phyloP scores from a whole-genome alignment of 2,113 vertebrate species.

The Rhagologus leucostigma region DNA sequence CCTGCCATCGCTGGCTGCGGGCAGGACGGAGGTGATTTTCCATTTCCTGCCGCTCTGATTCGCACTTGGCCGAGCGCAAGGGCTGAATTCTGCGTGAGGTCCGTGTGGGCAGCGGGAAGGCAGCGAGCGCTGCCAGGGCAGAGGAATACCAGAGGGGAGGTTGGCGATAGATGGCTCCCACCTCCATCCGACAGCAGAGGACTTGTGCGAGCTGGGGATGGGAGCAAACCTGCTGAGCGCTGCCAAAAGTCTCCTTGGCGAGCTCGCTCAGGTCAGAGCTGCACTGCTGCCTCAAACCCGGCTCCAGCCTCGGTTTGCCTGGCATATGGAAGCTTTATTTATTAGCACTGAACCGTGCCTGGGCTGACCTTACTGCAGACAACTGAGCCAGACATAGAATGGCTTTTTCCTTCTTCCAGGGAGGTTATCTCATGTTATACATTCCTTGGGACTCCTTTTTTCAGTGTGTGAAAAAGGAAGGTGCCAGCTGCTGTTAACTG shows the following conservation, averaged over 20 bases:
- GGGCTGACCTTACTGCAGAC: neutral
- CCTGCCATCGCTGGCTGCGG: neutral
- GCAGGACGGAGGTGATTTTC: neutral
- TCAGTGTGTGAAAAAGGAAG: neutral
- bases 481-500: neutral
- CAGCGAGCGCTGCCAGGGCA: neutral
- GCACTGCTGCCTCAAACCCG: neutral
- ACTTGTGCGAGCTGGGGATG: neutral
- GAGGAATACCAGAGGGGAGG: neutral
- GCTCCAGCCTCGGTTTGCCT: neutral
- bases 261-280: neutral
- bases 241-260: slow-evolving; percentile 8
- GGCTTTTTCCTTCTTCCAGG: neutral
- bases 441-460: neutral
- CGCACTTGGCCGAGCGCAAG: neutral
- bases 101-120: neutral
- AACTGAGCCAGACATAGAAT: neutral
- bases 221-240: neutral
- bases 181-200: neutral
- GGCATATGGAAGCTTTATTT: neutral
- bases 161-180: neutral
- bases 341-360: neutral
- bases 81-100: neutral
- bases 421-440: neutral
- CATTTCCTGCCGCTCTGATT: neutral